Percentiles rank a stretch among this genome's conserved stretches.
Conservation (phyloP, 2,797 vertebrate species). For the Natrix natrix region DNA sequence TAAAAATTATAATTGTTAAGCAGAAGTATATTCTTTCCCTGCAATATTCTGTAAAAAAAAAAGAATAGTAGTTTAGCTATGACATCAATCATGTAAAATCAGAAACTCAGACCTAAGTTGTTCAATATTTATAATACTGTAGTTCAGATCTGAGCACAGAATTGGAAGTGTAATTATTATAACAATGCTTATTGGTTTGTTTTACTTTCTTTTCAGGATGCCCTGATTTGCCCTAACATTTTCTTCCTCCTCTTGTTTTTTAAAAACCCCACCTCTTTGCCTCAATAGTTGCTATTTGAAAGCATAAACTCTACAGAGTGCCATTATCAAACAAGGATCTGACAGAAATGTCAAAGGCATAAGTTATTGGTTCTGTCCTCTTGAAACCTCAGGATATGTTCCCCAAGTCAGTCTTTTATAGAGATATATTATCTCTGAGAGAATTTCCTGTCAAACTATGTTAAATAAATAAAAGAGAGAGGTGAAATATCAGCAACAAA, state of each 20-base stretch:
- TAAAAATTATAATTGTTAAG: neutral
- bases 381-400: constrained; percentile 66
- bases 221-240: constrained; percentile 30
- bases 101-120: constrained; percentile 3
- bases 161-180: constrained; percentile 20
- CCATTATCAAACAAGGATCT: constrained; percentile 49
- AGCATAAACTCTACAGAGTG: constrained; percentile 17
- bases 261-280: constrained; percentile 30
- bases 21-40: neutral
- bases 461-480: constrained; percentile 76
- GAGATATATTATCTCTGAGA: constrained; percentile 71
- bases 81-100: neutral
- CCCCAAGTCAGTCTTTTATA: constrained; percentile 67
- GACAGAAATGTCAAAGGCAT: constrained; percentile 61
- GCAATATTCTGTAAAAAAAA: neutral
- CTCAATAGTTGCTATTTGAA: constrained; percentile 40
- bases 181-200: constrained; percentile 20
- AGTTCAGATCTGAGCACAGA: neutral
- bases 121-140: constrained; percentile 5
- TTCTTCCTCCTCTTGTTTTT: neutral
- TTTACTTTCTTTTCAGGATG: neutral
- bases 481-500: constrained; percentile 75
- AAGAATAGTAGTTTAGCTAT: neutral
- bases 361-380: constrained; percentile 64
- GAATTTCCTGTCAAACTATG: constrained; percentile 76